Conservation (phyloP, 2,888 invertebrate genomes). For the Pachydiplax longipennis region DNA sequence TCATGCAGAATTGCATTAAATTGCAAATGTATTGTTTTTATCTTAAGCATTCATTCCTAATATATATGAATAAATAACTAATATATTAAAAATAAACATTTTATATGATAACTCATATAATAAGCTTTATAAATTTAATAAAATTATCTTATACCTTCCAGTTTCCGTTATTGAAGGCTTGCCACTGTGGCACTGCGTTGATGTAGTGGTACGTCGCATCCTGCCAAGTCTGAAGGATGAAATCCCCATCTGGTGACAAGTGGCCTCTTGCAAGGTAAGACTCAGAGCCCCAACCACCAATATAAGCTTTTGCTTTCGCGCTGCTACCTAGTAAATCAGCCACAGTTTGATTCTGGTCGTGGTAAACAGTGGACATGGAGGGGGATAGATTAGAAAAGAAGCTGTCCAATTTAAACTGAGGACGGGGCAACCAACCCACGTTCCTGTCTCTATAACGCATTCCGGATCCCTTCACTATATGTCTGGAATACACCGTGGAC, state of each 20-base stretch:
- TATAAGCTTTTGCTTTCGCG: background rate
- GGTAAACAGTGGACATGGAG: background rate
- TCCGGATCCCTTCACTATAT: background rate
- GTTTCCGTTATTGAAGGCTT: constrained; percentile 67
- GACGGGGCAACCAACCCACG: background rate
- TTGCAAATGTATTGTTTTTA: background rate
- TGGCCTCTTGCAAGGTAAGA: constrained; percentile 67
- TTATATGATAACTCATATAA: background rate
- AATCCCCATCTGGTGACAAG: constrained; percentile 69
- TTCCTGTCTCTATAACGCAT: constrained; percentile 14
- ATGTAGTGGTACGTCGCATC: constrained; percentile 69
- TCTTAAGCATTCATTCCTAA: no score
- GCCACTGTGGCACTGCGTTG: constrained; percentile 74
- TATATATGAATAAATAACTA: background rate
- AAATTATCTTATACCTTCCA: constrained; percentile 60
- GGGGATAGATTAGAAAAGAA: constrained; percentile 54
- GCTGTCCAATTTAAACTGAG: constrained; percentile 4
- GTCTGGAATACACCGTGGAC: background rate
- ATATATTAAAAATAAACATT: background rate
- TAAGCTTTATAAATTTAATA: background rate
- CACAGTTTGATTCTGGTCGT: background rate
- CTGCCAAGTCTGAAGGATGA: constrained; percentile 67
- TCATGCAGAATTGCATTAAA: background rate
- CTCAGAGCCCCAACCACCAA: constrained; percentile 49
- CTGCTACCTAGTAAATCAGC: background rate